These are phyloP conservation scores for Acanthoscelides obtectus DNA, from an alignment of 2,888 invertebrate genomes.

Conservation along the genomic window DNA sequence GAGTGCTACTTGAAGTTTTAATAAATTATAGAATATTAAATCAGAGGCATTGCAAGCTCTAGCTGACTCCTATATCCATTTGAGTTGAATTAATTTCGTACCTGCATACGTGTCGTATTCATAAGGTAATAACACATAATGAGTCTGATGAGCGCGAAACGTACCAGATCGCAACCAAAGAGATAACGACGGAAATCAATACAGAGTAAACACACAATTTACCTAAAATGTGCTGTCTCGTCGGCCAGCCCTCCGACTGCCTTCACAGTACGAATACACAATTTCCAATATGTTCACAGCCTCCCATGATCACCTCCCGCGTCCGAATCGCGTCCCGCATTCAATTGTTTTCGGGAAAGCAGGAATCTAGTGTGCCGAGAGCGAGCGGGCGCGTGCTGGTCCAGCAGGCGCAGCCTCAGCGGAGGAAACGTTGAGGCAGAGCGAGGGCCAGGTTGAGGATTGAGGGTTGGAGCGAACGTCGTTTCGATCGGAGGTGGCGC, in stretches of 20 bases:
- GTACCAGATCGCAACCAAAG: background rate
- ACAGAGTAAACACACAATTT: background rate
- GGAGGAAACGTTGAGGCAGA: no score
- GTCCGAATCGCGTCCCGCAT: background rate
- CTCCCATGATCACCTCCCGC: background rate
- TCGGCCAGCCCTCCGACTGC: no score
- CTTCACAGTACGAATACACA: no score
- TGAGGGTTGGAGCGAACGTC: background rate
- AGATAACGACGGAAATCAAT: background rate
- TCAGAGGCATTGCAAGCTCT: no score
- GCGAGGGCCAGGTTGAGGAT: no score
- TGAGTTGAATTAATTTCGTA: no score
- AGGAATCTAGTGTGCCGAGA: background rate
- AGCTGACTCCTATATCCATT: no score
- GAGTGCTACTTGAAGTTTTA: no score
- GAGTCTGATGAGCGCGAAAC: background rate
- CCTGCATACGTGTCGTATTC: no score
- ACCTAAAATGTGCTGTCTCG: background rate
- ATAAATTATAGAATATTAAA: no score
- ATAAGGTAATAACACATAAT: no score
- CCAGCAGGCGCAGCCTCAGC: background rate
- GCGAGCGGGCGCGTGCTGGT: background rate
- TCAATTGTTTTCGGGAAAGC: background rate
- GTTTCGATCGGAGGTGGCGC: slow-evolving; percentile 21
- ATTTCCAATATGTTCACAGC: background rate